Base-by-base conservation (phyloP, 1,140 invertebrate species). In the Drosophila teissieri region DNA sequence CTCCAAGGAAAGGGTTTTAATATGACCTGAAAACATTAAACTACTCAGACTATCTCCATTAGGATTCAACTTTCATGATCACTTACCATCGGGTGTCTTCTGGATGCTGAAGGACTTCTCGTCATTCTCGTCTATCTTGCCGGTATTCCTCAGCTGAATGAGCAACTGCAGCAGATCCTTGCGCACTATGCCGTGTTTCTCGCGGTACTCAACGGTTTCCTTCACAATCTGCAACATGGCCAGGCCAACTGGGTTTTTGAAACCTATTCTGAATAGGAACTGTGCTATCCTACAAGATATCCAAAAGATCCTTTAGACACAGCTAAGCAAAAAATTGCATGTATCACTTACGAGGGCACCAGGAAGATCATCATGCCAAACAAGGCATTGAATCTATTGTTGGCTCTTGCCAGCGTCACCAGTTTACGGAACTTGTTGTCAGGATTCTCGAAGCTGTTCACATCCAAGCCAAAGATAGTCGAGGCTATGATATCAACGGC, bases 151-250 rank as follows among this genome's bases (percentile, higher is more conserved):
- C 4, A 95, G 61, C 46, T 93, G 92, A 51, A 94, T 93, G 5
- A 95, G 73, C 31, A 94, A 73, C 55, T 95, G 93, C 61, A 95
- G 68, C 65, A 94, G 93, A 80, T 95, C 94, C 56, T 93, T 93
- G 54, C 94, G 91, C 0, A 78, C 79, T 15, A 94, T 76, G 8
- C 93, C 92, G 52, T 94, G 92, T 17, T 92, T 86, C 67, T 93
- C 93, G 0, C 94, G 80, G 75, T 93, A 93, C 19, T 93, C 90
- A 6, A 94, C 92, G 0, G 93, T 94, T 17, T 95, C 93, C 72
- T 93, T 92, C 4, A 95, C 93, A 5, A 94, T 92, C 24, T 77
- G 69, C 54, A 78, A 22, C 72, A 91, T 67, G 2, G 72, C 65
- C 7, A 45, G 0, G 2, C 67, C 74, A 0, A 83, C 58, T 0